A percentile compares a stretch with the other conserved stretches of the same genome.
Evolutionary conservation across 2,113 vertebrate genomes (phyloP).

Genomic region (Himantopus leucocephalus): DNA sequence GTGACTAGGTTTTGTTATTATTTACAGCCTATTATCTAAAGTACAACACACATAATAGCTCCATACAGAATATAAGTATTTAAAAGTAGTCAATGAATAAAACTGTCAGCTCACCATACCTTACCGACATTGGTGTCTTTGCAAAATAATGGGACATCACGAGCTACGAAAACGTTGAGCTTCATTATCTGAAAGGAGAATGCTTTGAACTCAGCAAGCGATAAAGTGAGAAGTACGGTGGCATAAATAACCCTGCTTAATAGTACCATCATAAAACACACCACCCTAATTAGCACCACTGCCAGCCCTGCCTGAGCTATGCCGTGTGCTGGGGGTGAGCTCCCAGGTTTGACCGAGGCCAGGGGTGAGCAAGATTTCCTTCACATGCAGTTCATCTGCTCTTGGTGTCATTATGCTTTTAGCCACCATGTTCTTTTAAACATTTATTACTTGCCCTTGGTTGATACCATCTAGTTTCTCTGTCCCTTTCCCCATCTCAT

Average conservation of each 20-base stretch:
- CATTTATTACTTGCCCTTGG: background rate
- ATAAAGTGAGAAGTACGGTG: background rate
- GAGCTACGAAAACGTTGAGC: background rate
- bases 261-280: background rate
- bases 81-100: slow-evolving; percentile 44
- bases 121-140: background rate
- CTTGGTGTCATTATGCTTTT: background rate
- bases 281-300: background rate
- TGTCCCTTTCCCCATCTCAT: background rate
- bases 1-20: background rate
- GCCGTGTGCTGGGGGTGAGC: no score
- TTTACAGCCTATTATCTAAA: background rate
- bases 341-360: no score
- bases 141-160: background rate
- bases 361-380: fast-evolving
- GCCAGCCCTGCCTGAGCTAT: background rate
- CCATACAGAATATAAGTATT: background rate
- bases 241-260: background rate
- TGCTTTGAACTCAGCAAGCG: background rate
- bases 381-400: fast-evolving
- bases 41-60: background rate
- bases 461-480: background rate
- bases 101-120: background rate
- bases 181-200: background rate
- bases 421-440: background rate